Base-by-base conservation (phyloP, 2,888 invertebrate species). In the Gryllus longicercus region DNA sequence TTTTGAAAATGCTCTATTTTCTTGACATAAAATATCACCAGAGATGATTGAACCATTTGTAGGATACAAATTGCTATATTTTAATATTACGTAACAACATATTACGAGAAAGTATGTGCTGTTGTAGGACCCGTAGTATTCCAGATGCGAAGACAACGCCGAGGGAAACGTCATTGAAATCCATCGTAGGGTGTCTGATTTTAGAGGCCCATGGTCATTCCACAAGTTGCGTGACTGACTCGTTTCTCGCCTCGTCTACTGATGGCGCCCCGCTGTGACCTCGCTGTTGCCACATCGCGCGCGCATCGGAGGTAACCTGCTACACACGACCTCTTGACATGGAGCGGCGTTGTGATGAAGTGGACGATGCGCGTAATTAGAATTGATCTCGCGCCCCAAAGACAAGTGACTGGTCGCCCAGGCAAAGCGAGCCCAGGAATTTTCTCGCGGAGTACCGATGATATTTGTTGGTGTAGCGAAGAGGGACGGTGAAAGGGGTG, bases 181-280 rank as follows among this genome's bases (percentile, higher is more conserved):
- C 8, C 38, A 38, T 38, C 8, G 38, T 38, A 38, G 8, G 38
- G 16, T 50, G 50, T 50, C 25, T 14, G 76, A 25, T 25, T 76
- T 76, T 4, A 49, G 23, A n/a, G 77, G 50, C 18, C 77, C 50
- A 50, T 16, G 77, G 77, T 77, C 50, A 77, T 49, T 21, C 18
- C 4, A n/a, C n/a, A 38, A 49, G 38, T 77, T 77, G 77, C 77
- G 77, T 77, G 77, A 77, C 77, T 77, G 25, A 76, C 77, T n/a
- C 50, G 77, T 50, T 25, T 25, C 77, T 77, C 77, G 77, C 77
- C 77, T 77, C 77, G 14, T 25, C 77, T 38, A 38, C 38, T 12
- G n/a, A 77, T 77, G 77, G 38, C 38, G 23, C 49, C 77, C 77
- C 49, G 50, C 50, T 50, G 77, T 77, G 49, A 21, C 77, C 77